Percentiles rank a stretch among this genome's conserved stretches.
Conservation (phyloP, 1,140 invertebrate species). For the Bactericera cockerelli region DNA sequence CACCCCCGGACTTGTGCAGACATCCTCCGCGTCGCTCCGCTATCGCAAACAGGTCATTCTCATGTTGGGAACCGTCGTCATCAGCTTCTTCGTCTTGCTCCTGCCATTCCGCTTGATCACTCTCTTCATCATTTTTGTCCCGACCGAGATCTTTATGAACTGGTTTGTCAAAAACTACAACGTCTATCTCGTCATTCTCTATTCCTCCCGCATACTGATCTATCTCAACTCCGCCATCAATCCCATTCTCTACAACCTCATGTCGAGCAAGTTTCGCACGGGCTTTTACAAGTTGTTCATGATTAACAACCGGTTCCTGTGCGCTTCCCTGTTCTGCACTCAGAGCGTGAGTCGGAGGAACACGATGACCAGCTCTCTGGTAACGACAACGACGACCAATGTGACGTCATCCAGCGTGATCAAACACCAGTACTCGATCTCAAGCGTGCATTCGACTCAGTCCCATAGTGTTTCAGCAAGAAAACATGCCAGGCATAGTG, state of each 20-base stretch:
- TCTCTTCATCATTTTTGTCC: conserved; percentile 63
- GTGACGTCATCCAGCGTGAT: neutral
- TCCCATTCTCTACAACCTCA: conserved; percentile 76
- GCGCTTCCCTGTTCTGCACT: neutral
- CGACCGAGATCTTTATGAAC: conserved; percentile 41
- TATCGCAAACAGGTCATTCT: conserved; percentile 43
- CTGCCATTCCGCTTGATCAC: conserved; percentile 73
- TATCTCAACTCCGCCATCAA: conserved; percentile 82
- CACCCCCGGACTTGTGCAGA: conserved; percentile 37
- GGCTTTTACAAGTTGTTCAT: conserved; percentile 52
- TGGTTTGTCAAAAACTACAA: conserved; percentile 45
- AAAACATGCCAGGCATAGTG: no score
- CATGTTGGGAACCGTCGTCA: conserved; percentile 77
- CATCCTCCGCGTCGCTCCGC: conserved; percentile 20
- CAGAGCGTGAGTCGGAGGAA: neutral
- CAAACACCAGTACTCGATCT: neutral
- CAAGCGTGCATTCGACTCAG: neutral
- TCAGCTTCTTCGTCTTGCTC: conserved; percentile 80
- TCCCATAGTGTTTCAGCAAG: no score
- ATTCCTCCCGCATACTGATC: conserved; percentile 70
- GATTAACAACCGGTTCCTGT: conserved; percentile 18
- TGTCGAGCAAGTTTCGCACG: conserved; percentile 80
- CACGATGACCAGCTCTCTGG: neutral
- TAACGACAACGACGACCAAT: neutral
- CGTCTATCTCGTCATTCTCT: conserved; percentile 66